Evolutionary conservation across 2,797 vertebrate genomes (phyloP), one percentile per base, ranked within the genome.

Genomic region (Morus bassanus): DNA sequence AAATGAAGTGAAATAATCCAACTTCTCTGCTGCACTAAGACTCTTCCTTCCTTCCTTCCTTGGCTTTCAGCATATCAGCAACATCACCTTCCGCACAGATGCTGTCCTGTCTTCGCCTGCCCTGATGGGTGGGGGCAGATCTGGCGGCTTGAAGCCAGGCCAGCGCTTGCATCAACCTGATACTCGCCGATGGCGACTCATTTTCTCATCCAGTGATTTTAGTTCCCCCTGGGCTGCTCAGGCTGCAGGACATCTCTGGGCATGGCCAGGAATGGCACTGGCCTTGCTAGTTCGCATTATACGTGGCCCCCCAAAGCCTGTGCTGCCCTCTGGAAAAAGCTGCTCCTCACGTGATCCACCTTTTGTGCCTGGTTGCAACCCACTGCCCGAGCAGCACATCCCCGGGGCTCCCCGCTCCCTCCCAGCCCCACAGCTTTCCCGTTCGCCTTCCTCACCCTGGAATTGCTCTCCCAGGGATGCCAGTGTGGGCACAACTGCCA

Each of bases 201-300:
- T 37, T 41, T 84, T 72, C 88, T 65, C 59, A 3, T 35, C 15
- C 35, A 6, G 22, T 4, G 27, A 59, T 88, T 86, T 75, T 63
- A 45, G 67, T 5, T 84, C 74, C 88, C 37, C 1, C 5, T 7
- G 56, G 61, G 77, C 77, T 51, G 54, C 27, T 14, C 27, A 5
- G 64, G 33, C 85, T 59, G 48, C 30, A 9, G 70, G 24, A 67
- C 69, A 59, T 28, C 31, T 54, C 51, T 6, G 24, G 73, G n/a
- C 59, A 88, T 0, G 9, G 65, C 41, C 3, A 2, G 25, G 53
- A 60, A 11, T 3, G 6, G 67, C 74, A 11, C 2, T 7, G 12
- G 30, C 31, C 1, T 3, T 9, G 11, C 28, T 28, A 3, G 10
- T 61, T 33, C 30, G 46, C 7, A 1, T n/a, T 28, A 2, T 4